Evolutionary conservation across 2,797 vertebrate genomes (phyloP).

Genomic region (Esox masquinongy): DNA sequence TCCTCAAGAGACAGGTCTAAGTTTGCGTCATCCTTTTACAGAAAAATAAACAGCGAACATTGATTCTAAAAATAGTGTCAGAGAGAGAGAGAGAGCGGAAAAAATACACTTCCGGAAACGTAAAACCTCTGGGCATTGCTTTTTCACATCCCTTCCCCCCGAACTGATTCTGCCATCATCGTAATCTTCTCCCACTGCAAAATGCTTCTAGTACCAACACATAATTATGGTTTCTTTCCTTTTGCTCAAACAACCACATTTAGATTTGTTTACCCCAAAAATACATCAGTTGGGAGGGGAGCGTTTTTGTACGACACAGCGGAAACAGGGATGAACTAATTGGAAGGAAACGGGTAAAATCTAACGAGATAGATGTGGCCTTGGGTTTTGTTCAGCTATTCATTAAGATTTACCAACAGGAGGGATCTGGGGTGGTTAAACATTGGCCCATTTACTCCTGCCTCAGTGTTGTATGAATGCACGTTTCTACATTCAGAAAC

Average conservation of each 20-base stretch:
- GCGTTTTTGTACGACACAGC: background rate
- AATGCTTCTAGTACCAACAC: background rate
- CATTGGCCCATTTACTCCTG: background rate
- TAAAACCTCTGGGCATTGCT: too few relatives aligned
- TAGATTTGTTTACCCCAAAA: background rate
- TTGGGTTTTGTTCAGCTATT: constrained; percentile 26
- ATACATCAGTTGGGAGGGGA: constrained; percentile 16
- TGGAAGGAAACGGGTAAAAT: constrained; percentile 4
- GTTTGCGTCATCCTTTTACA: too few relatives aligned
- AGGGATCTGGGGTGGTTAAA: constrained; percentile 1
- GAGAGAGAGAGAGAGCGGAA: too few relatives aligned
- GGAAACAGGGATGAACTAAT: constrained; percentile 15
- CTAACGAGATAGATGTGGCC: constrained; percentile 19
- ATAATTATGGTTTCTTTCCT: background rate
- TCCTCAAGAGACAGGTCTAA: too few relatives aligned
- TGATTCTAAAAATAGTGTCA: too few relatives aligned
- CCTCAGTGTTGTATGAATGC: background rate
- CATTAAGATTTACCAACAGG: constrained; percentile 21
- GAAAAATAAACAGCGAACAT: too few relatives aligned
- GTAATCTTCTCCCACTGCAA: background rate
- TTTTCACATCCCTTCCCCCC: background rate
- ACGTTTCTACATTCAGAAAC: constrained; percentile 6
- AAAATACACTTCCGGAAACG: too few relatives aligned
- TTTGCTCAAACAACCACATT: background rate
- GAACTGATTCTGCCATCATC: background rate